Evolutionary conservation across 1,140 invertebrate species (phyloP), one percentile per base, ranked within the genome.

Genomic region (Sogatella furcifera): DNA sequence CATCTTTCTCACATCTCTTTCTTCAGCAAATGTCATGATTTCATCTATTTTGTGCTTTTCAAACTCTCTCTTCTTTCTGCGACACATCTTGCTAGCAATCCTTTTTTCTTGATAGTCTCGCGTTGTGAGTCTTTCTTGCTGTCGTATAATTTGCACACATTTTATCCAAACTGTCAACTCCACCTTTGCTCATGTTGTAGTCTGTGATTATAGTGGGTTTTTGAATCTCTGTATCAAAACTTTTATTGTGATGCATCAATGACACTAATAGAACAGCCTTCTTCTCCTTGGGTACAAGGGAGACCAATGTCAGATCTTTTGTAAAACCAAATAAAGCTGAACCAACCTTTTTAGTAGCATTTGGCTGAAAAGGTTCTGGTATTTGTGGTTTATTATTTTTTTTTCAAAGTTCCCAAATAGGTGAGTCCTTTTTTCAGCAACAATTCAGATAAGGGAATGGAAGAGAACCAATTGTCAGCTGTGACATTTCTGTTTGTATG

Each of bases 311-410:
- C 46, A 49, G 6, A 8, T 64, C 17, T 11, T 59, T 44, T 9
- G 42, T 61, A 52, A 65, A 66, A 24, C 28, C 63, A 57, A 43
- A 66, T 11, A 60, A n/a, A 38, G 17, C n/a, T n/a, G 63, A 60
- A 17, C 15, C 31, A 13, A 28, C 56, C 22, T 49, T 17, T 46
- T 46, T 22, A 44, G 43, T 28, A 43, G 31, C 41, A 28, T 55
- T 5, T 56, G 22, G 58, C 15, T 38, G 21, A 64, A 72, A 72
- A 15, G 59, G 13, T 28, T 55, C 21, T 38, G 73, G 72, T 41
- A 76, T n/a, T n/a, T n/a, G n/a, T 71, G 59, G 75, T 65, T 55
- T 64, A 65, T 69, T 75, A 75, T 61, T 76, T 75, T 70, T 73
- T 75, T 63, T 68, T 71, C 44, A 77, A 49, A n/a, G 74, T 77